Base-by-base conservation (phyloP, 2,797 vertebrate genomes). In the Ctenochaetus hawaiiensis region DNA sequence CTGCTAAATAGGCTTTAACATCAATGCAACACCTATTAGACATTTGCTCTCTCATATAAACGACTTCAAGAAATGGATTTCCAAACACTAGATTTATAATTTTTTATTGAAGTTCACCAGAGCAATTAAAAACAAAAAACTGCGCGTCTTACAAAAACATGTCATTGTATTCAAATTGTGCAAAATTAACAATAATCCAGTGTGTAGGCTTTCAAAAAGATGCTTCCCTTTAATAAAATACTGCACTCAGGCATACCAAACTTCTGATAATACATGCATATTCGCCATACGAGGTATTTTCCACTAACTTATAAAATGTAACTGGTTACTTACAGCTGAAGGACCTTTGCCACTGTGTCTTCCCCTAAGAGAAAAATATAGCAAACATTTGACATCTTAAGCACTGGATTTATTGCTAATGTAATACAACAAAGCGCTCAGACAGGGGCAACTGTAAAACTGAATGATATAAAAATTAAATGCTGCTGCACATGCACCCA, bases 341-440 rank as follows among this genome's bases (percentile, higher is more conserved):
- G 96, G 95, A 88, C 96, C 96, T 97, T 98, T 99, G 91, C 95
- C 96, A 93, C 95, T 97, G 94, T 97, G 98, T 91, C 98, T 96
- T 85, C 97, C 98, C 95, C 98, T 99, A 96, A 96, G 22, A 66
- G 80, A 86, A 54, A 83, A 62, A 62, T 65, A 75, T n/a, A 5
- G 6, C 48, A 85, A 4, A 91, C 62, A 73, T 6, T 66, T 0
- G 0, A 18, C 44, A 74, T 69, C 37, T 57, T 54, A 39, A 78
- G 48, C 10, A 47, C 17, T 39, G 0, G 44, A 48, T 6, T 56
- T 75, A 7, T 18, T 75, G 54, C 61, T n/a, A 41, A n/a, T 43
- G 81, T 10, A 60, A 5, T 45, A 13, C 67, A 58, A 51, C 41
- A 75, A 53, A 47, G 14, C 0, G 0, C 41, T 63, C 59, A 41